phyloP scores from a whole-genome alignment of 2,113 vertebrate species.

The Corythaeola cristata region DNA sequence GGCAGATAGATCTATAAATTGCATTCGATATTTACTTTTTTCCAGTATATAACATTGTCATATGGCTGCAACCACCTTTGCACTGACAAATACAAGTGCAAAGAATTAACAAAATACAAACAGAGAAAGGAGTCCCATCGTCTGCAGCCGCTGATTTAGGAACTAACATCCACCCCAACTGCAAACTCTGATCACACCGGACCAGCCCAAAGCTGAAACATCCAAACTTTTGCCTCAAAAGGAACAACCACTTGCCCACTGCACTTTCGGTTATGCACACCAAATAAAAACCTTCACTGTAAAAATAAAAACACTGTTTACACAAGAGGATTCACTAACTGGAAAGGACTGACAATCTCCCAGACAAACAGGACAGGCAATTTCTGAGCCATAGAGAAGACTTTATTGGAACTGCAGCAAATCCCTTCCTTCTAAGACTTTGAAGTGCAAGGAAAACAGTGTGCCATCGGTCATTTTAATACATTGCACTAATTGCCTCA shows the following conservation, averaged over 20 bases:
- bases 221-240: background rate
- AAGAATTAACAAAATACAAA: background rate
- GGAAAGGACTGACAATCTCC: background rate
- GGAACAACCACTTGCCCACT: background rate
- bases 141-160: background rate
- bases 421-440: background rate
- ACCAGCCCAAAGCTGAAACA: background rate
- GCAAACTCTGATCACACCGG: background rate
- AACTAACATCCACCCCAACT: background rate
- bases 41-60: background rate
- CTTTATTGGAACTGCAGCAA: background rate
- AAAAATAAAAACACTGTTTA: background rate
- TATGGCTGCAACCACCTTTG: background rate
- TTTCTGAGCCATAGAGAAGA: background rate
- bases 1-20: background rate
- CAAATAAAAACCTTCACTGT: background rate
- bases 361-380: background rate
- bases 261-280: background rate
- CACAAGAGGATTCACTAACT: background rate
- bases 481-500: background rate
- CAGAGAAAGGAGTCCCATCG: background rate
- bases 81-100: background rate
- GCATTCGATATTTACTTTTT: background rate
- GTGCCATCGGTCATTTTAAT: background rate
- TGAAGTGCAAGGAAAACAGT: background rate